Evolutionary conservation across 1,140 invertebrate species (phyloP), one percentile per base, ranked within the genome.

Genomic region (Cydia splendana): DNA sequence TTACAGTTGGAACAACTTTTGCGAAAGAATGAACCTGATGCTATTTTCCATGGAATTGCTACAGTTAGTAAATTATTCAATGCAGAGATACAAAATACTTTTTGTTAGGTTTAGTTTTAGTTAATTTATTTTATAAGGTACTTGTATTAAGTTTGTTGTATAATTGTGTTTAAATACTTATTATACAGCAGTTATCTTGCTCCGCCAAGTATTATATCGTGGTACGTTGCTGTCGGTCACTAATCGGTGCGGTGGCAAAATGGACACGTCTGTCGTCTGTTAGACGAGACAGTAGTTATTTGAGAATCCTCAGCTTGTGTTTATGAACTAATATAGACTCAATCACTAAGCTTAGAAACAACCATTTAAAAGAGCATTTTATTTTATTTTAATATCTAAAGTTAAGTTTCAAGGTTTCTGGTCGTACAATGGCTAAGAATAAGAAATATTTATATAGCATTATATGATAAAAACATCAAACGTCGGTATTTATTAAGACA

Each of bases 271-370:
- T 38, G 28, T 15, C 28, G 65, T 18, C n/a, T n/a, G 4, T 71
- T 71, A 42, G 34, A 24, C 13, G 67, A 71, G 67, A 42, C 67
- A 45, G 45, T 71, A 71, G n/a, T 71, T 71, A 71, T 71, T 71
- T 71, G 30, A 71, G 34, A 67, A 24, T 62, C 57, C 57, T 24
- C 57, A 10, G 10, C 18, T 62, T 62, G 18, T 20, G 20, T 62
- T 62, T 62, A 62, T 12, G 57, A 62, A 62, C 57, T 24, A 62
- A 62, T 62, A 62, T 62, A 62, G 18, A 62, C 57, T 24, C 20
- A 62, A 20, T 45, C 42, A 24, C 4, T 62, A 24, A 62, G 20
- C 57, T 12, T 12, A 7, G 2, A 62, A 62, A 62, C 57, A 24
- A 24, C 57, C 1, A 62, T 62, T 10, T 62, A 0, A 24, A 12